A percentile compares a stretch with the other conserved stretches of the same genome.
Evolutionary conservation across 2,797 vertebrate genomes (phyloP).

Genomic region (Petrocephalus sullivani): DNA sequence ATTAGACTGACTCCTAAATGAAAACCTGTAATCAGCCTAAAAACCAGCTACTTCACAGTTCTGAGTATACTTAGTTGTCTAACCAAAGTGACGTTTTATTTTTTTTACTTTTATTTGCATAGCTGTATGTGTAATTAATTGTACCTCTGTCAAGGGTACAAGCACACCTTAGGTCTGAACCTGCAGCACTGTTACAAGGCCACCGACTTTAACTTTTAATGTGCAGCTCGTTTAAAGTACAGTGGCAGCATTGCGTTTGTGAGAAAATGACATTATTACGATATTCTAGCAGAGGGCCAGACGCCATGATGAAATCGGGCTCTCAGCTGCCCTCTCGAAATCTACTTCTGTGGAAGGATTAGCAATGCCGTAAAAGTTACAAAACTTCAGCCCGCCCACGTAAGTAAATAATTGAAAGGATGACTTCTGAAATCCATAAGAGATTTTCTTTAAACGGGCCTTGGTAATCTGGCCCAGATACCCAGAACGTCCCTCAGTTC

Average conservation of each 20-base stretch:
- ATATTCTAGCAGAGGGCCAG: neutral
- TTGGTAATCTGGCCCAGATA: neutral
- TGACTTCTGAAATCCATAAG: neutral
- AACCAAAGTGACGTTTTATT: neutral
- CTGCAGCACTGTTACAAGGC: neutral
- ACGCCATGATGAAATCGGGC: neutral
- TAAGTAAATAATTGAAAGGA: neutral
- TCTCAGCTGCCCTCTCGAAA: neutral
- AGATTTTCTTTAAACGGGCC: neutral
- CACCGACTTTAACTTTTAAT: neutral
- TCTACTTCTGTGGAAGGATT: neutral
- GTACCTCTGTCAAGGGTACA: neutral
- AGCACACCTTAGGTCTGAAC: neutral
- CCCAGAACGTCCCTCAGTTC: neutral
- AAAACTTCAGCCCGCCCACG: neutral
- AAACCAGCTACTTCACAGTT: neutral
- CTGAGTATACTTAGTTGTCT: neutral
- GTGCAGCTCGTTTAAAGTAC: neutral
- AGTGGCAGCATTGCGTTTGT: neutral
- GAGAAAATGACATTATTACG: neutral
- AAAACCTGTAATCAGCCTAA: neutral
- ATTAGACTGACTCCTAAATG: neutral
- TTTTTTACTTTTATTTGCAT: neutral
- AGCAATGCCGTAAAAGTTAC: neutral
- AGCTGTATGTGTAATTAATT: neutral